Evolutionary conservation across 2,797 vertebrate genomes (phyloP).

Genomic region (Furcifer pardalis): DNA sequence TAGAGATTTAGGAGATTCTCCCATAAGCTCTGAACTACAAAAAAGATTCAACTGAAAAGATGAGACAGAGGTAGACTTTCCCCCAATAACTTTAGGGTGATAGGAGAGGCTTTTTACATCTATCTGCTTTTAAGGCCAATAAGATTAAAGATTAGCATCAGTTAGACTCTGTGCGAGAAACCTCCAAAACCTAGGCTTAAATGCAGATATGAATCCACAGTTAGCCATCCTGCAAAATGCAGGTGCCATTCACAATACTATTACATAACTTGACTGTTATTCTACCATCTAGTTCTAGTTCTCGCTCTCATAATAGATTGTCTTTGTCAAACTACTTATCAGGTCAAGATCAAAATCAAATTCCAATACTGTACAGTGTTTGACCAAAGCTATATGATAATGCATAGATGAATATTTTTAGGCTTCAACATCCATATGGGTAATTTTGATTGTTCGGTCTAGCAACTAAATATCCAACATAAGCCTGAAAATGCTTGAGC

Average conservation of each 20-base stretch:
- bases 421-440: background rate
- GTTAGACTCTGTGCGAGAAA: background rate
- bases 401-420: background rate
- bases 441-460: background rate
- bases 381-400: background rate
- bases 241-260: background rate
- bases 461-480: background rate
- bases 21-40: background rate
- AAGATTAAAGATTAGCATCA: background rate
- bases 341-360: background rate
- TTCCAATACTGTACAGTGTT: background rate
- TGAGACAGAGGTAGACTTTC: background rate
- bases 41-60: background rate
- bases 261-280: accelerated
- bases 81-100: background rate
- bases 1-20: background rate
- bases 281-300: accelerated
- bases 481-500: background rate
- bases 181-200: accelerated
- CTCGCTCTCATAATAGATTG: background rate
- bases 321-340: background rate
- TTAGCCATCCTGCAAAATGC: background rate
- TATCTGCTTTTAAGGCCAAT: background rate
- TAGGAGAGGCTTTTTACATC: background rate
- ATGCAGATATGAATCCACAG: background rate